Base-by-base conservation (phyloP, 2,888 invertebrate genomes). In the Physocephala rufipes region DNA sequence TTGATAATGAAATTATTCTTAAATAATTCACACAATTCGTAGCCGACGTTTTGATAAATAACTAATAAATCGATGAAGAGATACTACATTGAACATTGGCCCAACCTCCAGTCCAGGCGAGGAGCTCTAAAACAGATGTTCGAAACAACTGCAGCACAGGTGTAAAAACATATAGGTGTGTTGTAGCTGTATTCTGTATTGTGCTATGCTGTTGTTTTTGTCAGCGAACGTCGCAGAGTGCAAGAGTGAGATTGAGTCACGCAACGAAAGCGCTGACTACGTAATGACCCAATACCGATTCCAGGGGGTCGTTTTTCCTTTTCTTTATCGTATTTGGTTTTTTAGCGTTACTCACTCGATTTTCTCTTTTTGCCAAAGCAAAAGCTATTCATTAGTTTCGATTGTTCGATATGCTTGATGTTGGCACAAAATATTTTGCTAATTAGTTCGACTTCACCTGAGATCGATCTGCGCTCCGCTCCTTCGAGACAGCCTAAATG, bases 221-320 rank as follows among this genome's bases (percentile, higher is more conserved):
- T 43, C 55, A 67, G 65, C 51, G 51, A 55, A 19, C 19, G 67
- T 16, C 21, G 36, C 21, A n/a, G 43, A 47, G 61, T 47, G 45
- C 15, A 7, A 24, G 28, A 13, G 53, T 9, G 66, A 61, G 67
- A 61, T 71, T 73, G 73, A 73, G 68, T 73, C 73, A 73, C 71
- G 21, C 30, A 62, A 51, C 16, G n/a, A 62, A 49, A 62, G 36
- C 21, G 30, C 30, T 61, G 62, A 62, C 51, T 28, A 45, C 53
- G 49, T 28, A 55, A 24, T 64, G 26, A 51, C 26, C 26, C 30
- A 47, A 49, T 3, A n/a, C n/a, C 49, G 51, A 62, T 21, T 68
- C 51, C 61, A 62, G 62, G 68, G 61, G 61, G 51, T 68, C 62
- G 21, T n/a, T 61, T 61, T 68, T 21, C 12, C 16, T 16, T 30